phyloP scores from a whole-genome alignment of 2,113 vertebrate species.

The Gnathochromis pfefferi region DNA sequence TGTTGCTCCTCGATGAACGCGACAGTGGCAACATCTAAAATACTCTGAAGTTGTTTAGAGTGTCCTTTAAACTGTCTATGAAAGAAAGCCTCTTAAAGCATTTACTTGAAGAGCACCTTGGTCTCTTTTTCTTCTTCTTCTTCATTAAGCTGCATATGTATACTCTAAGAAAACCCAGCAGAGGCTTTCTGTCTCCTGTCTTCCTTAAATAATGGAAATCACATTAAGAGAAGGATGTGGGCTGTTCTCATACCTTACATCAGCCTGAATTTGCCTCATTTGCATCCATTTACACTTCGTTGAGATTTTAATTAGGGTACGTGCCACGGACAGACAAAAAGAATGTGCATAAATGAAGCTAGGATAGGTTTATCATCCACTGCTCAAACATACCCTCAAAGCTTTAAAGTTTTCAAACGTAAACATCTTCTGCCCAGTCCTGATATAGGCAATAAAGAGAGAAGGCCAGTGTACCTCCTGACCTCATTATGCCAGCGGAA shows the following conservation, averaged over 20 bases:
- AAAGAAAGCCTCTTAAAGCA: neutral
- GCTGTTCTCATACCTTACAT: neutral
- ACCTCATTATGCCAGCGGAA: constrained; percentile 80
- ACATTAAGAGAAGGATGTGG: neutral
- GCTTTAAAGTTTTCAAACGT: neutral
- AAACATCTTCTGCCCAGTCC: neutral
- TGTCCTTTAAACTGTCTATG: neutral
- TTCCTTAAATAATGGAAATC: neutral
- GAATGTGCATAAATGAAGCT: neutral
- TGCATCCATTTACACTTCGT: neutral
- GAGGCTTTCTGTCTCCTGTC: neutral
- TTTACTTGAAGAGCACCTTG: neutral
- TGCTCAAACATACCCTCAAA: neutral
- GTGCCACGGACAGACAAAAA: neutral
- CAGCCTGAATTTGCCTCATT: neutral
- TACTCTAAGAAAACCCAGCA: neutral
- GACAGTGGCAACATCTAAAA: neutral
- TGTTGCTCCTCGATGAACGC: neutral
- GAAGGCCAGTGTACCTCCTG: constrained; percentile 66
- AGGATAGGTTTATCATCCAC: neutral
- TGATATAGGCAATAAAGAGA: constrained; percentile 39
- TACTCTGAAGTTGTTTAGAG: neutral
- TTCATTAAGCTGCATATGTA: neutral
- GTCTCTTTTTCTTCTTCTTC: neutral
- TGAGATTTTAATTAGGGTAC: neutral